Percentiles rank a stretch among this genome's conserved stretches.
Evolutionary conservation across 2,113 vertebrate genomes (phyloP).

Genomic region (Paratilapia polleni): DNA sequence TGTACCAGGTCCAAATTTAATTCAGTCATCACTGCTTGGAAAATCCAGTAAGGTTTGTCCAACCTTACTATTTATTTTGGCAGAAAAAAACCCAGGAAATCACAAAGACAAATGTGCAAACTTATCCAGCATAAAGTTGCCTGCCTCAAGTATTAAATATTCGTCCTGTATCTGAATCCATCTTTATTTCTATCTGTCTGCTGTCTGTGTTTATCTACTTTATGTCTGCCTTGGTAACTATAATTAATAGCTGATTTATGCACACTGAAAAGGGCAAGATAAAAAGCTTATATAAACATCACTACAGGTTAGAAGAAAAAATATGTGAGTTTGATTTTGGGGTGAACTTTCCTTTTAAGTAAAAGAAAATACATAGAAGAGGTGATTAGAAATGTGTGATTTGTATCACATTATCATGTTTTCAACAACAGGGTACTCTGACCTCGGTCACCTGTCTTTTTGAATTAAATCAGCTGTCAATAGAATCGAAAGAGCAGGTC

Average conservation of each 20-base stretch:
- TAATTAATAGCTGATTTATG: conserved; percentile 14
- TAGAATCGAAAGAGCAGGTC: not conserved
- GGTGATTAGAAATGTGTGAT: conserved; percentile 32
- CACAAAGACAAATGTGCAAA: not conserved
- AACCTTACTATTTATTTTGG: not conserved
- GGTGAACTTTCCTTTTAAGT: not conserved
- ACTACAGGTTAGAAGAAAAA: not conserved
- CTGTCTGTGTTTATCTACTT: conserved; percentile 8
- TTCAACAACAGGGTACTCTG: conserved; percentile 16
- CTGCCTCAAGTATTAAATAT: not conserved
- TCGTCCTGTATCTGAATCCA: not conserved
- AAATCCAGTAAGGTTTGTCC: not conserved
- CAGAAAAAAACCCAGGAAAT: not conserved
- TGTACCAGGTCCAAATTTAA: not conserved
- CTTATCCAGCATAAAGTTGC: not conserved
- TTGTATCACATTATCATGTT: conserved; percentile 6
- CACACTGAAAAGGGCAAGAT: not conserved
- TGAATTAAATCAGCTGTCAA: not conserved
- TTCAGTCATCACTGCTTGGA: not conserved
- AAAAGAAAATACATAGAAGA: conserved; percentile 7
- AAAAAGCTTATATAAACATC: not conserved
- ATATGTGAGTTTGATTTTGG: not conserved
- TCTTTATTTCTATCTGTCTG: not conserved
- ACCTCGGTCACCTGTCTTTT: conserved; percentile 21
- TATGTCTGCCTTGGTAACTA: conserved; percentile 4